phyloP scores from a whole-genome alignment of 2,797 vertebrate species.

The Sphaeramia orbicularis region DNA sequence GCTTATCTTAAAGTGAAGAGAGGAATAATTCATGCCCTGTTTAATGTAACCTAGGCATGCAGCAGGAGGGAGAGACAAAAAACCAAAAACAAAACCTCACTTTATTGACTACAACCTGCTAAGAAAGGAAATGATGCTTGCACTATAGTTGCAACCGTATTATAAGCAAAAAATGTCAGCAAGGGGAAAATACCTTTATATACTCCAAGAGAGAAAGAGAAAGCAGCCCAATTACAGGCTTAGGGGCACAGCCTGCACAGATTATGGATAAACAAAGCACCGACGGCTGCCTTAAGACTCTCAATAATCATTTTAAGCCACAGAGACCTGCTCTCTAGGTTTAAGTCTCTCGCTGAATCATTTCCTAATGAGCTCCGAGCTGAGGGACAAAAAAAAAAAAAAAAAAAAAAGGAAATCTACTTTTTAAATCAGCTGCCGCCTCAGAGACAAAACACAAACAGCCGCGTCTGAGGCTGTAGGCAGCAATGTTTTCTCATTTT shows the following conservation, averaged over 20 bases:
- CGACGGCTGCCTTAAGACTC: slow-evolving; percentile 40
- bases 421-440: slow-evolving; percentile 48
- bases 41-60: slow-evolving; percentile 21
- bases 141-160: background rate
- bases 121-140: background rate
- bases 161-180: background rate
- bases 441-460: slow-evolving; percentile 59
- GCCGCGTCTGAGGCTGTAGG: slow-evolving; percentile 36
- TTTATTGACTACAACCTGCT: slow-evolving; percentile 1
- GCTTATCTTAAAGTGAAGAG: slow-evolving; percentile 28
- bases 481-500: slow-evolving; percentile 26
- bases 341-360: slow-evolving; percentile 45
- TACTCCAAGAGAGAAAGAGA: slow-evolving; percentile 9
- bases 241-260: slow-evolving; percentile 26
- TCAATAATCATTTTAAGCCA: slow-evolving; percentile 57
- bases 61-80: slow-evolving; percentile 8
- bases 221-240: slow-evolving; percentile 48
- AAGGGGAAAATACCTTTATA: slow-evolving; percentile 1
- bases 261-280: slow-evolving; percentile 59
- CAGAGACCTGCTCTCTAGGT: slow-evolving; percentile 47
- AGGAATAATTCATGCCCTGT: slow-evolving; percentile 15
- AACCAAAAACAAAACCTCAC: background rate
- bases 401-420: slow-evolving; percentile 47
- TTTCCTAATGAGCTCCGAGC: slow-evolving; percentile 70
- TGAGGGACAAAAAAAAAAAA: slow-evolving; percentile 34